Base-by-base conservation (phyloP, 37 sponge, comb jelly and placozoan species). In the Chondrosia reniformis region DNA sequence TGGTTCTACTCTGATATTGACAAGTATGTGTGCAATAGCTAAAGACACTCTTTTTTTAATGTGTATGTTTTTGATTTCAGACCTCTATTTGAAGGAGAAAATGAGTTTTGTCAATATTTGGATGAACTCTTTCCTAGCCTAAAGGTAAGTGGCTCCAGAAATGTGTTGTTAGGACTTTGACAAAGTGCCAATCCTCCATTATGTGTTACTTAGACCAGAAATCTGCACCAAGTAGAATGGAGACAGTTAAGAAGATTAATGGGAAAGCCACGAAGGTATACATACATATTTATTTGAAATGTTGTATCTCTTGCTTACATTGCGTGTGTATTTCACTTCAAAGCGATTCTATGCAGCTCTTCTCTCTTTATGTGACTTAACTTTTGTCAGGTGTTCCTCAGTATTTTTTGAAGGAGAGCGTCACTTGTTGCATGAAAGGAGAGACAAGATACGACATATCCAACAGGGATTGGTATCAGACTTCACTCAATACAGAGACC, bases 1-100 rank as follows among this genome's bases (percentile, higher is more conserved):
- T 94, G 95, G 95, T 90, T 94, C 59, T 94, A 89, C 79, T 94
- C 95, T 55, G 84, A 87, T 37, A 87, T 94, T 64, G 95, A 94
- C 81, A 86, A 81, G 88, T 87, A 33, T 81, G 89, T 76, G 46
- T 32, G 28, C 43, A 24, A 19, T 5, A 25, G 4, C 3, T 27
- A 33, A 8, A 67, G 22, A 33, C 12, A 22, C 32, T 56, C 2
- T 28, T 6, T 3, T 80, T 49, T 19, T 49, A 49, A 19, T 49
- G 15, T 49, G 52, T 49, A 49, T 49, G 15, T 81, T 1, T 17
- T 75, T 12, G 25, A 21, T 25, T 57, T 8, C 77, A 94, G 95
- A 66, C 88, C 92, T 54, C 56, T 95, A 38, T 74, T 95, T 73
- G 85, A 83, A 46, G 84, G 91, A 42, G 87, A 89, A 37, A 89